Evolutionary conservation across 2,797 vertebrate species (phyloP), one percentile per base, ranked within the genome.

Genomic region (Adrianichthys oophorus): DNA sequence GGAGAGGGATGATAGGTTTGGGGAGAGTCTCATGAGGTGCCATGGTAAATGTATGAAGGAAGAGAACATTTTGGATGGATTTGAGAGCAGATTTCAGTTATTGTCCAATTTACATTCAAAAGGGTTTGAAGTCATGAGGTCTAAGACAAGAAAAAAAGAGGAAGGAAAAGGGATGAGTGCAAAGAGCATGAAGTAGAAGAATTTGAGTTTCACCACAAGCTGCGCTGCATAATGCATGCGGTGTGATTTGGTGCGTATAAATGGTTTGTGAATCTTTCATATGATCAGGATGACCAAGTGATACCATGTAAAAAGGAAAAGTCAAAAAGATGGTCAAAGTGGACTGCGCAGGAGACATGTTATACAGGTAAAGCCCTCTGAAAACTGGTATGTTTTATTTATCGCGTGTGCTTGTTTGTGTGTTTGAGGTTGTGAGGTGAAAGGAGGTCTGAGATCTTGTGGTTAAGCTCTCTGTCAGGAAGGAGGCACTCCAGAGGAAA

Each of bases 171-270:
- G 21, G 49, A 70, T 47, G 45, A 48, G 56, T 65, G 52, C 45
- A 69, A 70, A 70, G 59, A 70, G 52, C 49, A 77, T 55, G 65
- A 49, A 49, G 52, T 21, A 59, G 65, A 52, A 62, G 56, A 61
- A 59, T 59, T 65, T 56, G 62, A 49, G 56, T 72, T 62, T 55
- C 62, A 72, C 65, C 47, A 26, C 52, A 5, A 50, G 73, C 63
- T 49, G 60, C 26, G 14, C 47, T 90, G 74, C 77, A 90, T 89
- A 78, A 88, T 90, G 69, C 67, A 90, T 89, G 79, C 1, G 24
- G 60, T 76, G 86, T 76, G 86, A 85, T 84, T 82, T 82, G 82
- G 79, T 79, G 81, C 87, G 79, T 85, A 82, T 90, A 88, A 87
- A 88, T 72, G 65, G 72, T 74, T 56, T 40, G 72, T 87, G 76